Evolutionary conservation across 2,888 invertebrate genomes (phyloP), one percentile per base, ranked within the genome.

Genomic region (Xylocampa areola): DNA sequence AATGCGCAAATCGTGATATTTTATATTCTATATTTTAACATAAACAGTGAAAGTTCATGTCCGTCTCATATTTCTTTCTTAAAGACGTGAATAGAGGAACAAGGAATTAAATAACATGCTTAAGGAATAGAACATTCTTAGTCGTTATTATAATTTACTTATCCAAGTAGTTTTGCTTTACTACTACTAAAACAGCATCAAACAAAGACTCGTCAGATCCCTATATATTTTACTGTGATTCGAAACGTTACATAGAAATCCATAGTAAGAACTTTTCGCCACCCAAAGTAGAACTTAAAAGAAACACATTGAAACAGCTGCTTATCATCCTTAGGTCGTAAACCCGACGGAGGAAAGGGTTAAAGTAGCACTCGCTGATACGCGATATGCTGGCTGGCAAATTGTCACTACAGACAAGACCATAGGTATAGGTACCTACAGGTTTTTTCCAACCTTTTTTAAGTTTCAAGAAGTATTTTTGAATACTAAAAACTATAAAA

Each of bases 1-100:
- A 76, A 76, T 68, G 70, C 60, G 37, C 50, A 40, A 65, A 68
- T 75, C 74, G 76, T 75, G 76, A 76, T 75, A 68, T 75, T 73
- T 76, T 70, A 76, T 73, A 71, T 69, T 70, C 66, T 70, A 63
- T 69, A 68, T 69, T 65, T 76, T 57, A 72, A 63, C 50, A 58
- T 68, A 67, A 73, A 69, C 63, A 68, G 76, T 63, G 73, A 75
- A 75, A 76, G 70, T 76, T 63, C 52, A 61, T 64, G 45, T 68
- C 52, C 33, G 50, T n/a, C 37, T 68, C 68, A 72, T 72, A 72
- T 66, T 75, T 75, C 61, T 73, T 62, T 75, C 35, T 52, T 52
- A 13, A 23, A 32, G 30, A 49, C 41, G 23, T 62, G 52, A 51
- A 53, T 43, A 49, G 32, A 55, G 14, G 35, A 37, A 39, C 33